Base-by-base conservation (phyloP, 1,140 invertebrate species). In the Vanessa tameamea region DNA sequence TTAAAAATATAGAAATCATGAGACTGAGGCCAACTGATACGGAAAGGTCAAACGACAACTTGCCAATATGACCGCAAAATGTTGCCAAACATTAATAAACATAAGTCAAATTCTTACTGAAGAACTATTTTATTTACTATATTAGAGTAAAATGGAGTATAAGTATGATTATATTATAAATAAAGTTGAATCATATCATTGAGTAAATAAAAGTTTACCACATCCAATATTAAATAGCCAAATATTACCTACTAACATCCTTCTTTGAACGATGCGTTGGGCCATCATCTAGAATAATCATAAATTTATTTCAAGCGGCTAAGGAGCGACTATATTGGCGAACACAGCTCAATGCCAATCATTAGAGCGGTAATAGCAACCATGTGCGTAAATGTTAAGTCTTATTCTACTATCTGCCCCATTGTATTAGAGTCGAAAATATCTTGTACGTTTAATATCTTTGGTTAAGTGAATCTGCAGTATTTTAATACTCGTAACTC, bases 211-310 rank as follows among this genome's bases (percentile, higher is more conserved):
- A 43, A 43, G 37, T 43, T 72, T 68, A 47, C 59, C 74, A 64
- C 43, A 59, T 72, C 59, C 64, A 71, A 11, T 37, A 15, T 65
- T 31, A 72, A n/a, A n/a, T 47, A 69, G 55, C n/a, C 9, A 47
- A 73, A 71, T 26, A 75, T 75, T 11, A 13, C 48, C 16, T 53
- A 64, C 61, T 70, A 20, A 13, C 57, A 68, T 81, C 76, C 77
- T 84, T 82, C 82, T 81, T 74, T 75, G 75, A 85, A 81, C 80
- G 74, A 78, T 74, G 78, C 74, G 81, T 86, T 84, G 83, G 84
- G 80, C 74, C 69, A 75, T 76, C 75, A 76, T 86, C 84, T 82
- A 86, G 84, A 86, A 86, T 86, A 84, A 86, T 86, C 84, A 80
- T 86, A 86, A 86, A 84, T 84, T 86, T 83, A 79, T 81, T 83